Evolutionary conservation across 2,113 vertebrate genomes (phyloP).

Genomic region (Nestor notabilis): DNA sequence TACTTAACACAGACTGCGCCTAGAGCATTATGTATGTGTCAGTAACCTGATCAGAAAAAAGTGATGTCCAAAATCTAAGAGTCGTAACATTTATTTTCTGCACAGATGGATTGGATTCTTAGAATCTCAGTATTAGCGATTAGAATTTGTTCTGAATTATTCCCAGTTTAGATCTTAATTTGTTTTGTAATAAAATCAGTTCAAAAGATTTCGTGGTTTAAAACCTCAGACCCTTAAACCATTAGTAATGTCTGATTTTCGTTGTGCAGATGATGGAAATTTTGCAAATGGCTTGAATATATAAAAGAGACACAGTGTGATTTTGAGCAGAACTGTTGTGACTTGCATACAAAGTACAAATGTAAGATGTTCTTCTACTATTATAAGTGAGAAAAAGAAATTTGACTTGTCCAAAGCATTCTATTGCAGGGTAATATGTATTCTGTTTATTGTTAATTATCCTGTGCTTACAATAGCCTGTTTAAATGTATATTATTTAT

Average conservation of each 20-base stretch:
- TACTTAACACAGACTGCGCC: slow-evolving; percentile 21
- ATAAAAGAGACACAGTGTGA: background rate
- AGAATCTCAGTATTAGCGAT: background rate
- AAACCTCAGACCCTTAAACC: background rate
- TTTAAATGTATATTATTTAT: slow-evolving; percentile 64
- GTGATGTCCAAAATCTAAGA: background rate
- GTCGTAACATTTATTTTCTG: background rate
- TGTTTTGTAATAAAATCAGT: background rate
- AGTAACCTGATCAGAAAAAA: background rate
- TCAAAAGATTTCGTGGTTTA: background rate
- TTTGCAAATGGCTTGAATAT: background rate
- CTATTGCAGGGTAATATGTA: slow-evolving; percentile 59
- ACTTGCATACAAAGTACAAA: slow-evolving; percentile 49
- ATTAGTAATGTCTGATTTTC: background rate
- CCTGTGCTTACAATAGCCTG: slow-evolving; percentile 54
- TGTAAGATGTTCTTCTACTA: slow-evolving; percentile 42
- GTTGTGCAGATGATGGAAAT: slow-evolving; percentile 1
- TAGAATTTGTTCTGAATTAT: background rate
- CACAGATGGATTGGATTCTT: background rate
- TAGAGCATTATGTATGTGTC: slow-evolving; percentile 5
- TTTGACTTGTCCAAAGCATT: slow-evolving; percentile 59
- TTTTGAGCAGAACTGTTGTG: slow-evolving; percentile 21
- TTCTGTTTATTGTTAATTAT: slow-evolving; percentile 67
- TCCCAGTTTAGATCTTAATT: background rate
- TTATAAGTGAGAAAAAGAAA: slow-evolving; percentile 65